phyloP scores from a whole-genome alignment of 1,140 invertebrate genomes.

The Ctenoplectra terminalis region DNA sequence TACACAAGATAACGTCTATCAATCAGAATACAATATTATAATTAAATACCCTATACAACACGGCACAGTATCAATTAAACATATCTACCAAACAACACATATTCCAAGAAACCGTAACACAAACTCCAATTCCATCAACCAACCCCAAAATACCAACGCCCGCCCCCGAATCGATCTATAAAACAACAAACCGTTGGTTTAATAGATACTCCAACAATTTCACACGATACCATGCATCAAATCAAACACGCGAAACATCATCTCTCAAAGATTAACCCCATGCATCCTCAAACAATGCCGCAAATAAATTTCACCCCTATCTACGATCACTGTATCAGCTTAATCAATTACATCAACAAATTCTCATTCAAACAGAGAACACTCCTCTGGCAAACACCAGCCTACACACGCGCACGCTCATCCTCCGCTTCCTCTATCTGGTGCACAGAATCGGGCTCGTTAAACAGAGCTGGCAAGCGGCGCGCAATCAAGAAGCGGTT shows the following conservation, averaged over 20 bases:
- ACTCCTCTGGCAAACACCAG: neutral
- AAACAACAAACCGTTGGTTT: too few relatives aligned
- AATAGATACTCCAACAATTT: too few relatives aligned
- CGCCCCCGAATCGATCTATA: too few relatives aligned
- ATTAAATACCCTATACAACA: too few relatives aligned
- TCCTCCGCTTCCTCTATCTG: neutral
- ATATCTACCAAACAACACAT: too few relatives aligned
- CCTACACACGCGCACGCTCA: neutral
- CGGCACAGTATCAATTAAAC: too few relatives aligned
- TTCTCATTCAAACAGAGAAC: neutral
- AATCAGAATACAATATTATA: too few relatives aligned
- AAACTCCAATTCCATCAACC: too few relatives aligned
- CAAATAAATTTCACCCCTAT: neutral
- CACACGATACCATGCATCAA: too few relatives aligned
- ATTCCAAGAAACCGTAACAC: too few relatives aligned
- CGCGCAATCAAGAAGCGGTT: slow-evolving; percentile 33
- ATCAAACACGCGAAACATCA: neutral
- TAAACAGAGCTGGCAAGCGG: slow-evolving; percentile 12
- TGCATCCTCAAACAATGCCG: neutral
- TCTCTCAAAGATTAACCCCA: neutral
- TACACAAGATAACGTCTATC: too few relatives aligned
- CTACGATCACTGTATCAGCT: neutral
- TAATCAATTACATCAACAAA: slow-evolving; percentile 13
- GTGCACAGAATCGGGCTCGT: neutral
- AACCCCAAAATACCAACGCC: too few relatives aligned